phyloP scores from a whole-genome alignment of 2,888 invertebrate genomes.

The Eupithecia inturbata region DNA sequence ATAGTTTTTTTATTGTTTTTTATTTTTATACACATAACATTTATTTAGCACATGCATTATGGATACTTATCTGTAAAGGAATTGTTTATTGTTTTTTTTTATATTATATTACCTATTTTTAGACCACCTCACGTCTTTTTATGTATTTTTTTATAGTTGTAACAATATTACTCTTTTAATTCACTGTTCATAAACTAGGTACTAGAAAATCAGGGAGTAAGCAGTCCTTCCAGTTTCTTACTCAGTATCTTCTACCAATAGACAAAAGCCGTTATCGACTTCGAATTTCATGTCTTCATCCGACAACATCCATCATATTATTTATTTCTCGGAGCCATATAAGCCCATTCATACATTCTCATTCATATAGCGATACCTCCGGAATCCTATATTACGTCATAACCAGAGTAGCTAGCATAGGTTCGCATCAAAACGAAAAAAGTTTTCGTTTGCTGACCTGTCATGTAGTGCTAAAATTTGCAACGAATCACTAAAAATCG shows the following conservation, averaged over 20 bases:
- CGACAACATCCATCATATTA: slow-evolving; percentile 33
- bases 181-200: too few relatives aligned
- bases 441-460: background rate
- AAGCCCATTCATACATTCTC: slow-evolving; percentile 38
- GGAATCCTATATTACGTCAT: slow-evolving; percentile 38
- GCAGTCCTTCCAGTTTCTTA: background rate
- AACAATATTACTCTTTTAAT: too few relatives aligned
- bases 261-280: slow-evolving; percentile 9
- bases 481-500: background rate
- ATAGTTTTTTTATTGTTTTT: too few relatives aligned
- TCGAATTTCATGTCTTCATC: slow-evolving; percentile 8
- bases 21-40: too few relatives aligned
- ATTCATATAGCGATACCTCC: slow-evolving; percentile 31
- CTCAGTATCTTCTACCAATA: background rate
- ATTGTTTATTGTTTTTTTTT: too few relatives aligned
- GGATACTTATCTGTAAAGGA: too few relatives aligned
- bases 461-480: background rate
- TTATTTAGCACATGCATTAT: too few relatives aligned
- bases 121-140: too few relatives aligned
- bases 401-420: background rate
- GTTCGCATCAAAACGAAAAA: background rate
- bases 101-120: too few relatives aligned
- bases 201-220: background rate
- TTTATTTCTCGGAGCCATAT: slow-evolving; percentile 29
- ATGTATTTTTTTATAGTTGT: too few relatives aligned